phyloP scores from a whole-genome alignment of 2,113 vertebrate species.

The Paramisgurnus dabryanus region DNA sequence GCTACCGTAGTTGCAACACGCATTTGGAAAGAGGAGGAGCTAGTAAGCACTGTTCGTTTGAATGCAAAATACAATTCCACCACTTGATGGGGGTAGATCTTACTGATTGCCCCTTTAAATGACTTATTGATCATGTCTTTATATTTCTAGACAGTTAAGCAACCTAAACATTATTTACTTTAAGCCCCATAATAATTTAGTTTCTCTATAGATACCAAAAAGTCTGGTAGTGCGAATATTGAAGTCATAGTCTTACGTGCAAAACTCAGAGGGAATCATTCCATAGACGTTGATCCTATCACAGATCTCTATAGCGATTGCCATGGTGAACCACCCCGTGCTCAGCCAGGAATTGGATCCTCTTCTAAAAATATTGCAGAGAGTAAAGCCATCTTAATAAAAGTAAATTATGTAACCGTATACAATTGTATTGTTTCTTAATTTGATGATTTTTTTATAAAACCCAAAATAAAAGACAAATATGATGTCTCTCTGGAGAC shows the following conservation, averaged over 20 bases:
- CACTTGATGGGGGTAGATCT: too few species aligned
- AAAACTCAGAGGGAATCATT: constrained; percentile 98
- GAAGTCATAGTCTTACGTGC: constrained; percentile 82
- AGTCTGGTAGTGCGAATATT: not conserved
- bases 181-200: too few species aligned
- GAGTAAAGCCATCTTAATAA: not conserved
- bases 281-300: constrained; percentile 95
- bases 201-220: not conserved
- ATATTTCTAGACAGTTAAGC: too few species aligned
- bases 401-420: not conserved
- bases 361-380: constrained; percentile 77
- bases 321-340: constrained; percentile 99
- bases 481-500: not conserved
- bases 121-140: too few species aligned
- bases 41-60: too few species aligned
- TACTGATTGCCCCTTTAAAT: too few species aligned
- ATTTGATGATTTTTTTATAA: too few species aligned
- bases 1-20: too few species aligned
- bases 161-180: too few species aligned
- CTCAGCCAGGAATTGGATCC: constrained; percentile 98
- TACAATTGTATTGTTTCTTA: not conserved
- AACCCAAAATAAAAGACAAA: not conserved
- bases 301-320: constrained; percentile 94
- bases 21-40: too few species aligned
- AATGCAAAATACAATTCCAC: too few species aligned